phyloP scores from a whole-genome alignment of 1,140 invertebrate genomes.

The Zelostemma sp. region DNA sequence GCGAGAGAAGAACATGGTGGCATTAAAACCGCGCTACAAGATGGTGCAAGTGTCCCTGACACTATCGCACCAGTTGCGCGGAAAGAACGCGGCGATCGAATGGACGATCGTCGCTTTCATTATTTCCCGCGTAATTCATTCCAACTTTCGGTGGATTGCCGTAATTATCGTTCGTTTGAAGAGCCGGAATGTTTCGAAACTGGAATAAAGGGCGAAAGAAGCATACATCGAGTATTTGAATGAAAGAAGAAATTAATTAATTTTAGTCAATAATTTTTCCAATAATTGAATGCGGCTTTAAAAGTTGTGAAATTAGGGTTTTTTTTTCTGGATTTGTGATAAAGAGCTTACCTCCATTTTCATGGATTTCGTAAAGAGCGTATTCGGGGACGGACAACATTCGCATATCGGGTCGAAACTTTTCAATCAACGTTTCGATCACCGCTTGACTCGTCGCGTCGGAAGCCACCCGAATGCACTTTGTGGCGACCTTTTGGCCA shows the following conservation, averaged over 20 bases:
- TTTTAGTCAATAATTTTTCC: too few species aligned
- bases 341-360: slow-evolving; percentile 89
- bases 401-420: slow-evolving; percentile 99
- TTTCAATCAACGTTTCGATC: slow-evolving; percentile 97
- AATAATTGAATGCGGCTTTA: too few species aligned
- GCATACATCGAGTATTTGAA: too few species aligned
- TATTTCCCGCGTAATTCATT: neutral
- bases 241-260: too few species aligned
- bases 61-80: slow-evolving; percentile 34
- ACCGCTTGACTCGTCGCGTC: slow-evolving; percentile 95
- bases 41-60: slow-evolving; percentile 44
- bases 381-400: slow-evolving; percentile 97
- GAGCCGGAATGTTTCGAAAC: too few species aligned
- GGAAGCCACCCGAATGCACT: slow-evolving; percentile 97
- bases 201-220: too few species aligned
- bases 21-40: slow-evolving; percentile 26
- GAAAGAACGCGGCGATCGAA: slow-evolving; percentile 34
- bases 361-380: slow-evolving; percentile 97
- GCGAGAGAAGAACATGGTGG: slow-evolving; percentile 36
- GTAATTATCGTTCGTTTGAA: too few species aligned
- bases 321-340: too few species aligned
- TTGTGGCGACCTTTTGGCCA: slow-evolving; percentile 97
- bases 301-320: too few species aligned
- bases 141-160: too few species aligned
- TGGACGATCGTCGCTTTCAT: neutral